Evolutionary conservation across 2,113 vertebrate genomes (phyloP).

Genomic region (Marmota flaviventris): DNA sequence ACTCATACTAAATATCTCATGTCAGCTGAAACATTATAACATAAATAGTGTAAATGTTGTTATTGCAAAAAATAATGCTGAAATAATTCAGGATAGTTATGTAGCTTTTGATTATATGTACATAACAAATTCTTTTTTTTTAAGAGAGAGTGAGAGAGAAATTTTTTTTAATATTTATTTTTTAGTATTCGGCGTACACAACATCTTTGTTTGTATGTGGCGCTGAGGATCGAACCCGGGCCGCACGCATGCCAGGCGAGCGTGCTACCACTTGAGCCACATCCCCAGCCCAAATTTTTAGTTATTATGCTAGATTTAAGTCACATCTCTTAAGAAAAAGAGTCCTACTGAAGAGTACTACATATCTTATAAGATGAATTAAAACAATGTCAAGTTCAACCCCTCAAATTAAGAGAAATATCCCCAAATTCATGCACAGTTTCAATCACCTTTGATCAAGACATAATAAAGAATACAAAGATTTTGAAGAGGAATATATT

Average conservation of each 20-base stretch:
- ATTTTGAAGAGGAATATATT: not conserved
- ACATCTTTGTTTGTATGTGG: no score
- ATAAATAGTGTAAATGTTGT: not conserved
- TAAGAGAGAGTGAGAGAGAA: no score
- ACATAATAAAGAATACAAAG: not conserved
- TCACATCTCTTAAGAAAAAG: not conserved
- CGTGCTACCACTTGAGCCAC: no score
- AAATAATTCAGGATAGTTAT: not conserved
- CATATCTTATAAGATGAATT: not conserved
- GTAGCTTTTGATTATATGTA: not conserved
- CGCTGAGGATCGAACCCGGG: no score
- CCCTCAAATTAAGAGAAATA: not conserved
- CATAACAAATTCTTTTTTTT: not conserved
- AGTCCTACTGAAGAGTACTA: not conserved
- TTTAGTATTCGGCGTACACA: no score
- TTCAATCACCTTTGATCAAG: not conserved
- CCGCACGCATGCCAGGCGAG: no score
- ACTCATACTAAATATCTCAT: not conserved
- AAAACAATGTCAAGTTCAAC: not conserved
- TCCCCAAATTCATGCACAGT: not conserved
- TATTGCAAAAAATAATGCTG: not conserved
- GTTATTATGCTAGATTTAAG: not conserved
- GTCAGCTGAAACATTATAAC: not conserved
- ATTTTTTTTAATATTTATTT: no score
- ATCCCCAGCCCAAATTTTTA: not conserved